Evolutionary conservation across 2,797 vertebrate genomes (phyloP).

Genomic region (Enteromius mattozi): DNA sequence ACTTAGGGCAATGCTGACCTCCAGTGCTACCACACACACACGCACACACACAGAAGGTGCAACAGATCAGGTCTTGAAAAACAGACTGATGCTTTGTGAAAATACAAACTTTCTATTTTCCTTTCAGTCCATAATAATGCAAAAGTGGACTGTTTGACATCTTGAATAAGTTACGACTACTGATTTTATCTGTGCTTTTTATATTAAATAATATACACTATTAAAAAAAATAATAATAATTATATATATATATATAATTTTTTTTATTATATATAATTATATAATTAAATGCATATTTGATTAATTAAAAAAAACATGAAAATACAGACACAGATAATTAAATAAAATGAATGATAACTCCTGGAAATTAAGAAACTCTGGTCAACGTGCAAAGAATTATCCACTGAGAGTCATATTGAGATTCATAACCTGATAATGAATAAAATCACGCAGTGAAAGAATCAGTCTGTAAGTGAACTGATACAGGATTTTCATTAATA

Average conservation of each 20-base stretch:
- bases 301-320: no score
- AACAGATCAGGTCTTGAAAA: not conserved
- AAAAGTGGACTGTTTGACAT: not conserved
- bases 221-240: no score
- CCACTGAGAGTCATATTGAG: not conserved
- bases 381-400: not conserved
- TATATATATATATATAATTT: no score
- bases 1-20: slow-evolving; percentile 27
- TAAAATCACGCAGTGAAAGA: not conserved
- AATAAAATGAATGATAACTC: no score
- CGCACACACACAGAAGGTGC: not conserved
- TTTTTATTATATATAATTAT: no score
- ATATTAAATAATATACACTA: no score
- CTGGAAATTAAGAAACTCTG: not conserved
- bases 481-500: slow-evolving; percentile 5
- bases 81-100: not conserved
- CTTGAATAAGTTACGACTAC: not conserved
- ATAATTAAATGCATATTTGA: no score
- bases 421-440: not conserved
- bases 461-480: not conserved
- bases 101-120: not conserved
- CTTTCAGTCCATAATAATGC: not conserved
- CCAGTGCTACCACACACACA: not conserved
- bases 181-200: no score
- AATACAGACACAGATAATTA: no score